phyloP scores from a whole-genome alignment of 1,140 invertebrate species.

The Parasteatoda tepidariorum region DNA sequence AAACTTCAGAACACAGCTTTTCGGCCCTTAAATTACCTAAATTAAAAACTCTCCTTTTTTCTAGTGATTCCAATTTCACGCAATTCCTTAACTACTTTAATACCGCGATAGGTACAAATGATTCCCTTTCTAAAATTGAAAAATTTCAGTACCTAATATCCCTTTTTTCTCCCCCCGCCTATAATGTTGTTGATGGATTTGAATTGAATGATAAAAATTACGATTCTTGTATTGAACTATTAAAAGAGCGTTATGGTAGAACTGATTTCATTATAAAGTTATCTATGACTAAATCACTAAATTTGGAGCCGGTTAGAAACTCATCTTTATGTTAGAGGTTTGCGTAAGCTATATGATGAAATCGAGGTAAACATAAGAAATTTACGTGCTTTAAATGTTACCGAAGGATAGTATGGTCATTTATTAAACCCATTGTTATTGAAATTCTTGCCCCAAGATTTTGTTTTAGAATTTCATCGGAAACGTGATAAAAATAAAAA shows the following conservation, averaged over 20 bases:
- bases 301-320: neutral
- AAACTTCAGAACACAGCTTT: neutral
- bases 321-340: neutral
- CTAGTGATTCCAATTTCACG: neutral
- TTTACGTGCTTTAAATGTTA: neutral
- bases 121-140: neutral
- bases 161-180: neutral
- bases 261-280: neutral
- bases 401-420: neutral
- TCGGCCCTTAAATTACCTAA: neutral
- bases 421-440: neutral
- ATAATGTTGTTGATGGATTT: neutral
- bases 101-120: neutral
- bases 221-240: neutral
- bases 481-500: neutral
- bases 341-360: neutral
- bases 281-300: neutral
- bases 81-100: neutral
- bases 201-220: neutral
- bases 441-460: neutral
- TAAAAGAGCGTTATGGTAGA: neutral
- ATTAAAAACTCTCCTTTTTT: neutral
- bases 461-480: neutral
- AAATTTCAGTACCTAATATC: neutral
- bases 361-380: constrained; percentile 12